Evolutionary conservation across 2,888 invertebrate species (phyloP).

Genomic region (Apocheima hispidaria): DNA sequence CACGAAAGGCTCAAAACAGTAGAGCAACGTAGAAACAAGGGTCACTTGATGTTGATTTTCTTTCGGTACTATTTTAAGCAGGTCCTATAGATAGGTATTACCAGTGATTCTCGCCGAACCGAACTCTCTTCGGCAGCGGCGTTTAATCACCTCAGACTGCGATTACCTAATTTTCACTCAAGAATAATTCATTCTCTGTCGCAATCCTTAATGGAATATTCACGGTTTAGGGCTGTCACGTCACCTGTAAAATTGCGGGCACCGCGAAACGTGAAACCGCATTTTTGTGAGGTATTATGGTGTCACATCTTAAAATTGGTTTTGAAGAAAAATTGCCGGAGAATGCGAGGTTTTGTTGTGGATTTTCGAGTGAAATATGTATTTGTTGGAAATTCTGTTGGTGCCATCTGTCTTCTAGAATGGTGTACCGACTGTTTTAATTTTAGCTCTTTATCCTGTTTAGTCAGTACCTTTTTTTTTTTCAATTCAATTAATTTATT

Average conservation of each 20-base stretch:
- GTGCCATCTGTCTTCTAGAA: constrained; percentile 3
- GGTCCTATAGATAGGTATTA: not conserved
- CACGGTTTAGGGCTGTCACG: constrained; percentile 48
- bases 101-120: constrained; percentile 9
- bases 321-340: constrained; percentile 42
- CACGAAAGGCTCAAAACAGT: too few species aligned
- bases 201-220: constrained; percentile 65
- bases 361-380: constrained; percentile 26
- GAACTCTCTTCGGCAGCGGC: constrained; percentile 28
- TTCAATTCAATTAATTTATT: too few species aligned
- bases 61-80: not conserved
- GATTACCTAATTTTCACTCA: constrained; percentile 57
- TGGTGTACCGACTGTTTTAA: constrained; percentile 11
- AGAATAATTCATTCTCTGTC: constrained; percentile 62
- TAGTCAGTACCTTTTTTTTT: not conserved
- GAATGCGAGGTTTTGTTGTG: constrained; percentile 38
- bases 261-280: constrained; percentile 44
- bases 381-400: constrained; percentile 6
- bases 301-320: constrained; percentile 49
- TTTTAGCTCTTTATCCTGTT: constrained; percentile 4
- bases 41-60: too few species aligned
- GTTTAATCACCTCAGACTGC: constrained; percentile 53
- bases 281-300: constrained; percentile 46
- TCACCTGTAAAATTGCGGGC: constrained; percentile 49
- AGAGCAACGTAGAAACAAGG: too few species aligned